These are phyloP conservation scores for Gryon sp. DNA, from an alignment of 1,140 invertebrate genomes.

Conservation along the genomic window DNA sequence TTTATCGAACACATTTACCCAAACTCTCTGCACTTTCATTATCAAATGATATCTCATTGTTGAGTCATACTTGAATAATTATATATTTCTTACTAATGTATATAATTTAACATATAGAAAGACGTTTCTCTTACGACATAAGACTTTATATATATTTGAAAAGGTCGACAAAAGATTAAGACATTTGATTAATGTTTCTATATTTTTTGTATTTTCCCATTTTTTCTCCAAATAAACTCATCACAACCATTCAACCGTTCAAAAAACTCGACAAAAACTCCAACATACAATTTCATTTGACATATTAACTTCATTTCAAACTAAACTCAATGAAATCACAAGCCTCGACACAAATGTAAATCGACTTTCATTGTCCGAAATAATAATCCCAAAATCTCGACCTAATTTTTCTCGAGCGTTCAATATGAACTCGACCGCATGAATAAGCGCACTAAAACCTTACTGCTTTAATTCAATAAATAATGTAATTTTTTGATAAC, in stretches of 20 bases:
- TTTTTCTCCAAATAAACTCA: neutral
- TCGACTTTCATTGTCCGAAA: conserved; percentile 16
- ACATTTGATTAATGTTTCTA: too few species aligned
- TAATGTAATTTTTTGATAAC: too few species aligned
- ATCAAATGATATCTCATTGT: too few species aligned
- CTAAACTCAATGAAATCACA: neutral
- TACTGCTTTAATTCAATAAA: too few species aligned
- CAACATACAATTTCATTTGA: too few species aligned
- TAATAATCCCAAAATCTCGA: conserved; percentile 14
- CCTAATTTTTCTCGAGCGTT: neutral
- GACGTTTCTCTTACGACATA: conserved; percentile 3
- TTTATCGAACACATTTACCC: too few species aligned
- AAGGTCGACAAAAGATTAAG: too few species aligned
- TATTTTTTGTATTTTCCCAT: too few species aligned
- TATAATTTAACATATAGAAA: conserved; percentile 9
- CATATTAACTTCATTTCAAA: neutral
- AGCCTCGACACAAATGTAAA: conserved; percentile 2
- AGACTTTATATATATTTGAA: too few species aligned
- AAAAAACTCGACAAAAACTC: too few species aligned
- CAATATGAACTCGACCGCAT: neutral
- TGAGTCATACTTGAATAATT: too few species aligned
- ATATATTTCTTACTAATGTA: conserved; percentile 1
- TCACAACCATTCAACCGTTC: neutral
- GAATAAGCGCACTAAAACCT: conserved; percentile 10
- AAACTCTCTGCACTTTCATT: too few species aligned